Conservation (phyloP, 2,113 vertebrate genomes). For the Vanacampus margaritifer region DNA sequence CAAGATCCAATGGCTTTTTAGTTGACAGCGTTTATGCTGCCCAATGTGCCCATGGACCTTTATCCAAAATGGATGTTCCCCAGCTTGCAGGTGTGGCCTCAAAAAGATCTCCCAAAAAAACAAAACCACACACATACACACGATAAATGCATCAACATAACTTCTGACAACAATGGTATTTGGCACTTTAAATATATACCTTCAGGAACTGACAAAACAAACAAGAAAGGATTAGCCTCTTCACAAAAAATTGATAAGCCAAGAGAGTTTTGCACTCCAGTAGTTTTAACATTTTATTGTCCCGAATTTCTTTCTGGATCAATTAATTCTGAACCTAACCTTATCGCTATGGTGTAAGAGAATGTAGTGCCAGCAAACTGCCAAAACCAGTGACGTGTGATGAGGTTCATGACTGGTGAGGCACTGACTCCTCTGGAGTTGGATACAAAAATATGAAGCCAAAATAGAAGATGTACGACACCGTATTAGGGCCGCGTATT, state of each 20-base stretch:
- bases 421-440: too few species aligned
- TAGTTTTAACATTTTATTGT: not conserved
- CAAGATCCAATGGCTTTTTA: slow-evolving; percentile 8
- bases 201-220: not conserved
- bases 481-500: too few species aligned
- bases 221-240: not conserved
- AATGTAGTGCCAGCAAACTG: too few species aligned
- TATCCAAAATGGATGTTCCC: slow-evolving; percentile 19
- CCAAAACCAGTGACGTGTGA: too few species aligned
- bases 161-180: slow-evolving; percentile 18
- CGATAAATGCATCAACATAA: slow-evolving; percentile 3
- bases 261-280: not conserved
- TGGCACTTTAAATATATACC: not conserved
- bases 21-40: not conserved
- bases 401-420: too few species aligned
- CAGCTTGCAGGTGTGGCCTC: slow-evolving; percentile 31
- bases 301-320: not conserved
- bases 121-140: slow-evolving; percentile 28
- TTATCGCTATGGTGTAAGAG: too few species aligned
- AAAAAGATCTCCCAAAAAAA: slow-evolving; percentile 39
- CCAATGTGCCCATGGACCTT: slow-evolving; percentile 15
- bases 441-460: too few species aligned
- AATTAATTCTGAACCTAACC: too few species aligned
- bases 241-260: not conserved
- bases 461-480: too few species aligned